phyloP scores from a whole-genome alignment of 2,113 vertebrate species.

The Gila orcuttii region DNA sequence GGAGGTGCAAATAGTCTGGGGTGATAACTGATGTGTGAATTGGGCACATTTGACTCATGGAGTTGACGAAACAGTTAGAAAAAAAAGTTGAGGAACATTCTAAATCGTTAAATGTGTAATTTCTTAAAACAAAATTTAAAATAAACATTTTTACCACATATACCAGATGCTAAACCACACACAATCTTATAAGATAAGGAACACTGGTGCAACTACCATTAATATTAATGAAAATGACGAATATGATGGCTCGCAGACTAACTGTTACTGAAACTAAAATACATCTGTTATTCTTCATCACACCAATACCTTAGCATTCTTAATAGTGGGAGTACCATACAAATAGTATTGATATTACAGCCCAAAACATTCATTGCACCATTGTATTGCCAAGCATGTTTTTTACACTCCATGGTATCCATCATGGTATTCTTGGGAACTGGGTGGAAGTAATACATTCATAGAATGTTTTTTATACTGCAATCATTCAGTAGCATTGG shows the following conservation, averaged over 20 bases:
- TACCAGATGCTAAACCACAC: not conserved
- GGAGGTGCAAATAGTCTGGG: constrained; percentile 37
- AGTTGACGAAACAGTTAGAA: not conserved
- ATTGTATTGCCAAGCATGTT: not conserved
- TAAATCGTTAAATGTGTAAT: not conserved
- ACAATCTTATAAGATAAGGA: not conserved
- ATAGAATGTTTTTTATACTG: not conserved
- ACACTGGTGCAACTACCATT: not conserved
- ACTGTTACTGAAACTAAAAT: no score
- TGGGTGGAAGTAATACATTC: not conserved
- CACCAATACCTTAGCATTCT: not conserved
- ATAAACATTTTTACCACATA: not conserved
- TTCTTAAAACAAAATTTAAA: not conserved
- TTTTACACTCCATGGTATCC: not conserved
- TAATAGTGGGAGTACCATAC: not conserved
- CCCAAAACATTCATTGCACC: not conserved
- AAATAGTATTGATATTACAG: not conserved
- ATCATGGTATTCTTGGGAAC: not conserved
- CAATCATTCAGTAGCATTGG: not conserved
- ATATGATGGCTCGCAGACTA: not conserved
- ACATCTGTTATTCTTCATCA: not conserved
- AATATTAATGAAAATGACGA: not conserved
- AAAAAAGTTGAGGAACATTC: not conserved
- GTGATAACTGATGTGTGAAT: constrained; percentile 19
- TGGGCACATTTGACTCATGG: not conserved